Evolutionary conservation across 2,797 vertebrate species (phyloP).

Genomic region (Cyclura pinguis): DNA sequence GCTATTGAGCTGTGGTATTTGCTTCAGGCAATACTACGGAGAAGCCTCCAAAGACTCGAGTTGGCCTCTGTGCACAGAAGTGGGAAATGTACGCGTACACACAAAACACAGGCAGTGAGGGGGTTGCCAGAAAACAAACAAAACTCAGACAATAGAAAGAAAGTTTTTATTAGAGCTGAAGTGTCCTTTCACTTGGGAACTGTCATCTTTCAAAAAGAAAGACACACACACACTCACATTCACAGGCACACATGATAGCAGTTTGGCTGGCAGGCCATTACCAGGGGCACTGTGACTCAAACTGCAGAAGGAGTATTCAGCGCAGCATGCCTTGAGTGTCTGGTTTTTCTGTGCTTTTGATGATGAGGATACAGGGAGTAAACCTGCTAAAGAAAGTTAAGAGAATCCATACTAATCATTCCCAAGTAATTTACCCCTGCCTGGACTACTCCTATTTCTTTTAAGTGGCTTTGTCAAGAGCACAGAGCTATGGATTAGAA

Average conservation of each 20-base stretch:
- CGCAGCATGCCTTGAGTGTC: constrained; percentile 63
- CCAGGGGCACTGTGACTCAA: constrained; percentile 61
- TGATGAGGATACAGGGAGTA: constrained; percentile 59
- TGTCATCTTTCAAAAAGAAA: constrained; percentile 76
- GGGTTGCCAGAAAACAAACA: constrained; percentile 83
- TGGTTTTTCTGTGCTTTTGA: constrained; percentile 72
- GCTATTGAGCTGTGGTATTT: constrained; percentile 82
- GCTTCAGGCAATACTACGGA: constrained; percentile 83
- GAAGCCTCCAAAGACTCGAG: constrained; percentile 80
- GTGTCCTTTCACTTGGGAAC: constrained; percentile 81
- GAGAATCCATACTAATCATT: constrained; percentile 39
- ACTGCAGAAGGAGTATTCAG: constrained; percentile 53
- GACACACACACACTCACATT: background rate
- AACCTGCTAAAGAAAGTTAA: constrained; percentile 62
- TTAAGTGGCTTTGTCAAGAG: constrained; percentile 57
- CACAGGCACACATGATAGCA: constrained; percentile 54
- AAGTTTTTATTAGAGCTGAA: constrained; percentile 80
- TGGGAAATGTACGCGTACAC: constrained; percentile 71
- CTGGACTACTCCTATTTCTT: constrained; percentile 16
- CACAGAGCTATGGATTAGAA: constrained; percentile 39
- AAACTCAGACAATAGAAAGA: constrained; percentile 79
- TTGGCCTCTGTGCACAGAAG: constrained; percentile 78
- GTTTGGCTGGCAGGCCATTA: constrained; percentile 72
- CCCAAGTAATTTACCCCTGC: constrained; percentile 57
- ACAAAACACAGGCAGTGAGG: constrained; percentile 76